Evolutionary conservation across 2,888 invertebrate species (phyloP).

Genomic region (Luperina nickerlii): DNA sequence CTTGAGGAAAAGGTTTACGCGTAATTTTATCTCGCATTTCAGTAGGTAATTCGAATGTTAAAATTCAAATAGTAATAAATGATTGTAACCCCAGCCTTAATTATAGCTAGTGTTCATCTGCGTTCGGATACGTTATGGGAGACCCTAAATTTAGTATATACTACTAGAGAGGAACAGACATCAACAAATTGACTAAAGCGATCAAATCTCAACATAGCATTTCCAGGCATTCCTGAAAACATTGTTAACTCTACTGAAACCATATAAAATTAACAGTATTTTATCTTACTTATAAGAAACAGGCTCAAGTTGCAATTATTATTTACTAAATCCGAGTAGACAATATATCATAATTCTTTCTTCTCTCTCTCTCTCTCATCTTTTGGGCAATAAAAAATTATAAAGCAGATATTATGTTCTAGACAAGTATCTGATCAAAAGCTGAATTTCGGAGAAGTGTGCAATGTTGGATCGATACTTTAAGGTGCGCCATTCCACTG

Average conservation of each 20-base stretch:
- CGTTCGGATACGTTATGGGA: not conserved
- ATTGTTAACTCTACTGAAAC: not conserved
- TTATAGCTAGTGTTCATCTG: not conserved
- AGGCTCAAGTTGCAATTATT: not conserved
- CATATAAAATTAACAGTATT: not conserved
- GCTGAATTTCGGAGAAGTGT: not conserved
- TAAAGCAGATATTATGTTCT: not conserved
- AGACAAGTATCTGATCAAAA: not conserved
- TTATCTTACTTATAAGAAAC: not conserved
- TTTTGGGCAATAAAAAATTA: not conserved
- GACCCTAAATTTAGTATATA: not conserved
- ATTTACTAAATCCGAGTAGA: not conserved
- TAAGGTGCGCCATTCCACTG: not conserved
- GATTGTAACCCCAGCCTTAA: too few species aligned
- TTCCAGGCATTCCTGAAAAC: not conserved
- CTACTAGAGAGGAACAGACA: not conserved
- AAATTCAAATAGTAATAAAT: too few species aligned
- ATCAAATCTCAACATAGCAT: not conserved
- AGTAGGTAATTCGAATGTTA: not conserved
- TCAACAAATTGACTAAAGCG: not conserved
- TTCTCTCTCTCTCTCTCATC: too few species aligned
- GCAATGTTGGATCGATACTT: slow-evolving; percentile 9
- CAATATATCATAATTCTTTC: not conserved
- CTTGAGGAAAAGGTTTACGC: not conserved
- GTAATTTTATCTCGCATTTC: not conserved